Evolutionary conservation across 1,140 invertebrate genomes (phyloP).

Genomic region (Megalopta genalis): DNA sequence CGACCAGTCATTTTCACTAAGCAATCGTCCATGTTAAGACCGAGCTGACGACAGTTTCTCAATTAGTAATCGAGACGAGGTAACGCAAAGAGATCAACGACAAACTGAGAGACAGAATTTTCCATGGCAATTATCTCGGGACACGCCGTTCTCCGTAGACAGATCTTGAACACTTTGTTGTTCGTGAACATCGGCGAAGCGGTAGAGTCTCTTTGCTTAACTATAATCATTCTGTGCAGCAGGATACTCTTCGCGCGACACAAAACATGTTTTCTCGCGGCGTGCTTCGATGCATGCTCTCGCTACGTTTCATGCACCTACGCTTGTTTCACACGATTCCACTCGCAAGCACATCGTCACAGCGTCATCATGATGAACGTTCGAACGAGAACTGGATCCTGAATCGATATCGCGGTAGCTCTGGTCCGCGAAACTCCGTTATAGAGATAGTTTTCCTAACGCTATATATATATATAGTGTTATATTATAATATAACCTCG

Average conservation of each 20-base stretch:
- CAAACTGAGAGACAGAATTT: not conserved
- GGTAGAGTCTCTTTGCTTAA: slow-evolving; percentile 7
- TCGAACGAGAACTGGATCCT: not conserved
- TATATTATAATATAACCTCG: too few relatives aligned
- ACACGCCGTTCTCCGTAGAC: not conserved
- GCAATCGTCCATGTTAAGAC: not conserved
- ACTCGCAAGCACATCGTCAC: slow-evolving; percentile 53
- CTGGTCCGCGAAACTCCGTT: too few relatives aligned
- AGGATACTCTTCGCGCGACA: slow-evolving; percentile 18
- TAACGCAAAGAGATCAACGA: not conserved
- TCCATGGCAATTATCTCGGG: not conserved
- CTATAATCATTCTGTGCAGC: not conserved
- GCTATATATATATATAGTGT: too few relatives aligned
- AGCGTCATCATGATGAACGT: slow-evolving; percentile 43
- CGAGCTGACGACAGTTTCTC: not conserved
- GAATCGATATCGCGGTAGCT: too few relatives aligned
- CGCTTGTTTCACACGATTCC: slow-evolving; percentile 69
- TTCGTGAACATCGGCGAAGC: not conserved
- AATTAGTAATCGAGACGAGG: not conserved
- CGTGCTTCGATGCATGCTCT: slow-evolving; percentile 63
- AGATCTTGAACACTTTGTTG: not conserved
- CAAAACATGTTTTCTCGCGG: slow-evolving; percentile 49
- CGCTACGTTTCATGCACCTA: slow-evolving; percentile 56
- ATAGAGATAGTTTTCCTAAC: too few relatives aligned
- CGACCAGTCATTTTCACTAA: not conserved